These are phyloP conservation scores for Graphium colonna DNA, from an alignment of 2,888 invertebrate genomes.

Conservation along the genomic window DNA sequence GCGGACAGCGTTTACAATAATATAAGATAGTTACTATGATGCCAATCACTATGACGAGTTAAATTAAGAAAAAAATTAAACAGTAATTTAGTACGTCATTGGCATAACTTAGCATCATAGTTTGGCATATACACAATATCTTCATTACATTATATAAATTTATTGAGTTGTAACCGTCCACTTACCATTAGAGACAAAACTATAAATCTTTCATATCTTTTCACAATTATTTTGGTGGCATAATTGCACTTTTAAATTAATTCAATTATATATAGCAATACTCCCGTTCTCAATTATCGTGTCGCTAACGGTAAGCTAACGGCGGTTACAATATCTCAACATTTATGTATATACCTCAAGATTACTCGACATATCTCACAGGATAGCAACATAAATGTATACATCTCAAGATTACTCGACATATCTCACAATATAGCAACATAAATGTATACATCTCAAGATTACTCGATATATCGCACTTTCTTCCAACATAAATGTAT, in stretches of 20 bases:
- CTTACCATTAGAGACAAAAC: too few relatives aligned
- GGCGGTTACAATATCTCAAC: too few relatives aligned
- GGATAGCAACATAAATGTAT: background rate
- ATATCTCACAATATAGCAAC: background rate
- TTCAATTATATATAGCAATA: too few relatives aligned
- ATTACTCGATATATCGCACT: background rate
- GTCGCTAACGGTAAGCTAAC: too few relatives aligned
- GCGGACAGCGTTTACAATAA: constrained; percentile 52
- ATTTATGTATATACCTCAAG: background rate
- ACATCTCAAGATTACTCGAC: background rate
- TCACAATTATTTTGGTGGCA: too few relatives aligned
- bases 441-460: background rate
- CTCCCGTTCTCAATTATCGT: too few relatives aligned
- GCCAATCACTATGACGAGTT: constrained; percentile 37
- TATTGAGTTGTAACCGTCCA: background rate
- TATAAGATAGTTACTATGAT: constrained; percentile 65
- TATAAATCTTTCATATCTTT: too few relatives aligned
- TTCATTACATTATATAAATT: background rate
- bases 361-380: background rate
- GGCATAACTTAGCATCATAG: constrained; percentile 21
- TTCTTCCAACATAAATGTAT: background rate
- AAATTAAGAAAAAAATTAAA: too few relatives aligned
- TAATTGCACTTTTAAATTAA: too few relatives aligned
- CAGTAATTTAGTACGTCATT: constrained; percentile 19
- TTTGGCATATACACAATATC: background rate